Evolutionary conservation across 2,888 invertebrate species (phyloP).

Genomic region (Sthenelais limicola): DNA sequence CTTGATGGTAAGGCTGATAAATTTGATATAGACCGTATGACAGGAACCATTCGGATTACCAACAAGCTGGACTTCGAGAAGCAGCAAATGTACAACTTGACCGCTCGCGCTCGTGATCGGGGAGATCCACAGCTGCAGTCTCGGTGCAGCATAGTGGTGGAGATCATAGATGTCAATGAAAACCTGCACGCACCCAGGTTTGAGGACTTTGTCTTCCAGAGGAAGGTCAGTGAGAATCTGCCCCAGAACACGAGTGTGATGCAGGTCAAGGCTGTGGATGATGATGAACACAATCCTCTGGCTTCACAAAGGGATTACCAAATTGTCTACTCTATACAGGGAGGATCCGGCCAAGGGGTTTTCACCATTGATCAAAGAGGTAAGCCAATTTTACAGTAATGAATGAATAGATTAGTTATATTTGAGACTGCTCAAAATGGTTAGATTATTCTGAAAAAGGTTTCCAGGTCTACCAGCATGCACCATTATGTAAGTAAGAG

Average conservation of each 20-base stretch:
- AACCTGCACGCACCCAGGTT: constrained; percentile 89
- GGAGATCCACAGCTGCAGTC: constrained; percentile 83
- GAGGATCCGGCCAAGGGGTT: constrained; percentile 91
- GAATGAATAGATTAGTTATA: no score
- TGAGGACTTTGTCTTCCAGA: constrained; percentile 83
- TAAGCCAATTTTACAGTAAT: no score
- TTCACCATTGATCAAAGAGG: constrained; percentile 93
- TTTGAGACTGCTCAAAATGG: no score
- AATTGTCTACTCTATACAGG: constrained; percentile 88
- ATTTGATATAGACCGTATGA: constrained; percentile 87
- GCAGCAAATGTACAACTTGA: constrained; percentile 89
- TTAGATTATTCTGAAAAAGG: no score
- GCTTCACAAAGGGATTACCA: constrained; percentile 85
- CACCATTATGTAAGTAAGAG: no score
- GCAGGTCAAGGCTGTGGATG: constrained; percentile 84
- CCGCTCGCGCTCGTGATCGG: constrained; percentile 87
- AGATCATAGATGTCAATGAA: constrained; percentile 93
- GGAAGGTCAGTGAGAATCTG: constrained; percentile 85
- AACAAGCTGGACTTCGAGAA: constrained; percentile 89
- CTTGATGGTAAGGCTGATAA: constrained; percentile 71
- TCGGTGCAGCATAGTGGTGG: constrained; percentile 84
- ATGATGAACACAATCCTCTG: constrained; percentile 75
- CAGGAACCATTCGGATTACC: constrained; percentile 88
- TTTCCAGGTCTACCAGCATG: no score
- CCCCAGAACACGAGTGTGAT: constrained; percentile 84